Conservation (phyloP, 1,140 invertebrate genomes). For the Diorhabda elongata region DNA sequence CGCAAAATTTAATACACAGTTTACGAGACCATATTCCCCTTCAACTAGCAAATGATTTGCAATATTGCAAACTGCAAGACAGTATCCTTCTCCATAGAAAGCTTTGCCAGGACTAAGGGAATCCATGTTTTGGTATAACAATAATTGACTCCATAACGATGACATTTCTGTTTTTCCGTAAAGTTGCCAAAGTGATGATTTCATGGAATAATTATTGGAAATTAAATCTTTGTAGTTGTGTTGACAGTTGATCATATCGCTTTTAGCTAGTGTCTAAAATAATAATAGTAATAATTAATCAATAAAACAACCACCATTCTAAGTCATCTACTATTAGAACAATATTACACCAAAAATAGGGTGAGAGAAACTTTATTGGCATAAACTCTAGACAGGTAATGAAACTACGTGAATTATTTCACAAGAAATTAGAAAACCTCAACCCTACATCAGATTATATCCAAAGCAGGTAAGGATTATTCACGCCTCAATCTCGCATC, state of each 20-base stretch:
- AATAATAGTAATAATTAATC: conserved; percentile 25
- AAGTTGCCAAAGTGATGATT: conserved; percentile 78
- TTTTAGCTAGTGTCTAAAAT: conserved; percentile 73
- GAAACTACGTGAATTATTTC: no score
- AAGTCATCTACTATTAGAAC: background rate
- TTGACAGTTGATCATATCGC: conserved; percentile 80
- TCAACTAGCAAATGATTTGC: conserved; percentile 60
- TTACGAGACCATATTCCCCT: conserved; percentile 58
- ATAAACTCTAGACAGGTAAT: no score
- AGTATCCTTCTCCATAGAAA: conserved; percentile 65
- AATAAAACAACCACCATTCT: background rate
- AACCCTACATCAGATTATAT: no score
- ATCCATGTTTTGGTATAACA: conserved; percentile 69
- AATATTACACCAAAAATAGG: background rate
- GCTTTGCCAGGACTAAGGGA: conserved; percentile 53
- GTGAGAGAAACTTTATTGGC: no score
- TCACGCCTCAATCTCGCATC: no score
- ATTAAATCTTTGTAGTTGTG: conserved; percentile 78
- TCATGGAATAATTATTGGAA: conserved; percentile 71
- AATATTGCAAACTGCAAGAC: conserved; percentile 67
- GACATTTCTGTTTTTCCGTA: conserved; percentile 83
- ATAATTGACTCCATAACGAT: conserved; percentile 69
- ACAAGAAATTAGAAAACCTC: no score
- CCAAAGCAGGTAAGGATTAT: no score
- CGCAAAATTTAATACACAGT: conserved; percentile 55